Conservation (phyloP, 2,888 invertebrate species). For the Rugalucina vietnamica region DNA sequence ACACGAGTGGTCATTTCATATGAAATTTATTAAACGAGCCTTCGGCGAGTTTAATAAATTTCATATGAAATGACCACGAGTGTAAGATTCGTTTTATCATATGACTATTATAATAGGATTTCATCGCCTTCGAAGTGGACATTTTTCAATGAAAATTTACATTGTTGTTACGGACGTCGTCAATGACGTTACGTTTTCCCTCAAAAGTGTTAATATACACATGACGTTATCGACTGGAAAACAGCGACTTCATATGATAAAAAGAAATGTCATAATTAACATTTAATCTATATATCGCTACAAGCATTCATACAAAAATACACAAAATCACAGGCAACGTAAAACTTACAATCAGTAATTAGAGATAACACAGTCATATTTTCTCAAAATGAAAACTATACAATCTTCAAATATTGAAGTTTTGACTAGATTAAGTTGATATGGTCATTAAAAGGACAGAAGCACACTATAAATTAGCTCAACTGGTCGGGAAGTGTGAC, state of each 20-base stretch:
- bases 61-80: too few relatives aligned
- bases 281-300: background rate
- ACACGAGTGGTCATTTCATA: too few relatives aligned
- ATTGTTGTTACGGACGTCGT: too few relatives aligned
- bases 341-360: background rate
- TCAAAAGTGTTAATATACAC: too few relatives aligned
- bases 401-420: background rate
- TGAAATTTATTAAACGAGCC: too few relatives aligned
- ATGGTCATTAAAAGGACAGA: background rate
- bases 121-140: too few relatives aligned
- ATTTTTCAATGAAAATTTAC: too few relatives aligned
- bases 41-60: too few relatives aligned
- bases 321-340: background rate
- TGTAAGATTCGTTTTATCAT: too few relatives aligned
- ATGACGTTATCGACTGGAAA: too few relatives aligned
- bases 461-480: background rate
- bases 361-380: background rate
- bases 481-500: background rate
- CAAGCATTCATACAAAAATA: background rate
- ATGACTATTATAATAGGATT: too few relatives aligned
- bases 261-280: background rate
- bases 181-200: too few relatives aligned
- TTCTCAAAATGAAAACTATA: background rate
- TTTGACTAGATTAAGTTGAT: conserved; percentile 2
- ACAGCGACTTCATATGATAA: background rate